These are phyloP conservation scores for Aromia moschata DNA, from an alignment of 2,888 invertebrate species.

Conservation along the genomic window DNA sequence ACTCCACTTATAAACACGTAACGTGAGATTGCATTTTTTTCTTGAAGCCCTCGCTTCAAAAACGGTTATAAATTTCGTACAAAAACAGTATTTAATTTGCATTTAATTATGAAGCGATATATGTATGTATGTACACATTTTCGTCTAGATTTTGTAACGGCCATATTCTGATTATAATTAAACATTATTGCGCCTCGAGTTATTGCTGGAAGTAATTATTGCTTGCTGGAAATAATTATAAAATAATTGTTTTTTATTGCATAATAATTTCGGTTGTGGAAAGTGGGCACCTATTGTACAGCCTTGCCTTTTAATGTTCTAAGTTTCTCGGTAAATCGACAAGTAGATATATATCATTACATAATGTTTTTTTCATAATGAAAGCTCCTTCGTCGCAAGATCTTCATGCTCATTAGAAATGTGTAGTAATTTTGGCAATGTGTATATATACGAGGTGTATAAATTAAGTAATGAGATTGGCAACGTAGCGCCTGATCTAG, in stretches of 20 bases:
- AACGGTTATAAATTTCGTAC: background rate
- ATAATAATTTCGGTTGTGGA: background rate
- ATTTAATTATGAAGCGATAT: slow-evolving; percentile 2
- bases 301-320: no score
- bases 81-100: background rate
- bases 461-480: no score
- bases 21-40: background rate
- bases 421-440: no score
- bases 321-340: no score
- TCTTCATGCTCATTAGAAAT: no score
- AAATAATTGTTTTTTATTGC: slow-evolving; percentile 2
- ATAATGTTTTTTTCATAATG: no score
- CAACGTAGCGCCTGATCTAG: no score
- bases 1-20: background rate
- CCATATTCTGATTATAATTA: slow-evolving; percentile 5
- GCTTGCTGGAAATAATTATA: background rate
- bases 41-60: background rate
- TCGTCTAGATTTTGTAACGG: background rate
- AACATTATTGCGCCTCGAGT: background rate
- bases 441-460: no score
- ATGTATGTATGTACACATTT: no score
- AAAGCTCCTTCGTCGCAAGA: no score
- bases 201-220: slow-evolving; percentile 5
- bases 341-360: no score
- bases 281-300: no score